phyloP scores from a whole-genome alignment of 2,888 invertebrate species.

The Protophormia terraenovae region DNA sequence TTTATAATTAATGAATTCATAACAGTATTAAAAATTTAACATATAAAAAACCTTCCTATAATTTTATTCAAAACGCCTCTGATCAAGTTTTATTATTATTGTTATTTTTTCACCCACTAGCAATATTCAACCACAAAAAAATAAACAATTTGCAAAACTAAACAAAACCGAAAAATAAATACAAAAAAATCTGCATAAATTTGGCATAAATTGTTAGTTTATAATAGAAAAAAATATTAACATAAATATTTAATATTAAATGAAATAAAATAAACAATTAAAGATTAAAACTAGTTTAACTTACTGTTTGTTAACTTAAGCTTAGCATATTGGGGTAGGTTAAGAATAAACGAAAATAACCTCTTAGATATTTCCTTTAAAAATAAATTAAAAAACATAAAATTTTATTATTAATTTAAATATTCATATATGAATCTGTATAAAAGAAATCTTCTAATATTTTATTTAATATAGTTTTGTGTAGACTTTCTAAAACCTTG shows the following conservation, averaged over 20 bases:
- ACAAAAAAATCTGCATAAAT: not conserved
- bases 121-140: not conserved
- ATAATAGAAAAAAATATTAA: slow-evolving; percentile 17
- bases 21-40: too few species aligned
- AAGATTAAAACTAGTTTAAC: not conserved
- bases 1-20: too few species aligned
- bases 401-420: not conserved
- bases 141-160: not conserved
- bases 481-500: slow-evolving; percentile 2
- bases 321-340: not conserved
- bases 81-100: not conserved
- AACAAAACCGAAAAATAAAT: not conserved
- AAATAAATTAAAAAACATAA: too few species aligned
- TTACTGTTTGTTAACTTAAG: too few species aligned
- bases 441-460: not conserved
- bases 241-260: slow-evolving; percentile 33
- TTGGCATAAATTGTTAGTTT: not conserved
- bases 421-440: not conserved
- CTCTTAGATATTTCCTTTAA: not conserved
- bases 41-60: not conserved
- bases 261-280: not conserved
- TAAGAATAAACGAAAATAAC: not conserved
- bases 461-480: not conserved
- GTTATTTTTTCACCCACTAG: not conserved
- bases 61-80: not conserved